Percentiles rank a stretch among this genome's conserved stretches.
These are phyloP conservation scores for Clamator glandarius DNA, from an alignment of 2,797 vertebrate species.

Conservation along the genomic window DNA sequence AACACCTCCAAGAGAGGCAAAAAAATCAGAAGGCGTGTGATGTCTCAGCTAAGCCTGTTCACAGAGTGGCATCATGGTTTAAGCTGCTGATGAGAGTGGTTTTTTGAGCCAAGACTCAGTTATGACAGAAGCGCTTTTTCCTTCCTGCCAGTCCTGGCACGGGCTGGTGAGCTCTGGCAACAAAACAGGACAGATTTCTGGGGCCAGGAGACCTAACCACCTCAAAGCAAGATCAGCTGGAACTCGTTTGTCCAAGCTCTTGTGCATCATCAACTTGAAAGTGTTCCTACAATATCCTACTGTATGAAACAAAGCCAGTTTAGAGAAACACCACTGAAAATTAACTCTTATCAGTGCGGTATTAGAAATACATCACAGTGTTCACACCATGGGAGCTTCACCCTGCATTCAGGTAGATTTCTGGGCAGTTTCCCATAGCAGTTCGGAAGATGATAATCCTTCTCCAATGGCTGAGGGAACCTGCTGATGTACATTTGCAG, in stretches of 20 bases:
- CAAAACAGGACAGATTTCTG: background rate
- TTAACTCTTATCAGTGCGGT: background rate
- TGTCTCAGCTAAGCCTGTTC: background rate
- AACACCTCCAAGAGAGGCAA: background rate
- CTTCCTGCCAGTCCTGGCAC: background rate
- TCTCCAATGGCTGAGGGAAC: background rate
- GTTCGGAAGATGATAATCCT: background rate
- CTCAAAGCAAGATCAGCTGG: background rate
- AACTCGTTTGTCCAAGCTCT: background rate
- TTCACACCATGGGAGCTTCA: background rate
- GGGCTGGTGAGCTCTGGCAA: background rate
- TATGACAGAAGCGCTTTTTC: accelerated
- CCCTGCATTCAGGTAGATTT: background rate
- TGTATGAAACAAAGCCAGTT: background rate
- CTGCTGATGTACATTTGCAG: background rate
- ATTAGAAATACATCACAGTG: accelerated
- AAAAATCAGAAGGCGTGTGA: background rate
- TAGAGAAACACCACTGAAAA: background rate
- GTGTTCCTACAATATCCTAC: background rate
- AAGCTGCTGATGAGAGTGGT: background rate
- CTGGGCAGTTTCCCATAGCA: background rate
- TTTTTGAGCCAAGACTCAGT: background rate
- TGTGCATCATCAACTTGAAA: background rate
- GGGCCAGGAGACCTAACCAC: background rate
- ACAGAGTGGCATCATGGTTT: background rate